Evolutionary conservation across 2,888 invertebrate genomes (phyloP).

Genomic region (Agrilus cyanescens): DNA sequence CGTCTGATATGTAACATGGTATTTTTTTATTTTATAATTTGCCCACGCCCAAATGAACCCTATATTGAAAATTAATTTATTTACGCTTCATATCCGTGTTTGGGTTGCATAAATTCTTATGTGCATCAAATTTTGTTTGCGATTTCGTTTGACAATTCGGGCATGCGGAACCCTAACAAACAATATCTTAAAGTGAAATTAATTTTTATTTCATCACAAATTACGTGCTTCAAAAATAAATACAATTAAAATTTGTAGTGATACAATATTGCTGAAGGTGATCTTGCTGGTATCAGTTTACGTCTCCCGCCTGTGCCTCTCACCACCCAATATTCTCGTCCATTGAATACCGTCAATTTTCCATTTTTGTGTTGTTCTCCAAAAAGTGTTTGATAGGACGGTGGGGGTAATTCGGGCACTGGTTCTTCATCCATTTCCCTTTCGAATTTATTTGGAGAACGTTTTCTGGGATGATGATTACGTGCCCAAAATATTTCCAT

Average conservation of each 20-base stretch:
- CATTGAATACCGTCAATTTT: slow-evolving; percentile 41
- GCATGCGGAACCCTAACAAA: too few species aligned
- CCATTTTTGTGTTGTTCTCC: slow-evolving; percentile 30
- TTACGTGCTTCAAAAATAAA: background rate
- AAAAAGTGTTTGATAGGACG: slow-evolving; percentile 53
- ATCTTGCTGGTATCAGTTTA: slow-evolving; percentile 59
- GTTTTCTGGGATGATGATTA: background rate
- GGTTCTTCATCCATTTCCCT: background rate
- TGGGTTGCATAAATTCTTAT: too few species aligned
- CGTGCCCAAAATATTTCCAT: slow-evolving; percentile 39
- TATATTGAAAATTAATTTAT: too few species aligned
- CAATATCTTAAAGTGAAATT: too few species aligned
- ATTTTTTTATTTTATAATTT: too few species aligned
- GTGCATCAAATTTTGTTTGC: too few species aligned
- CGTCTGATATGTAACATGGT: too few species aligned
- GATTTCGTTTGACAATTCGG: too few species aligned
- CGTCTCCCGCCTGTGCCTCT: slow-evolving; percentile 48
- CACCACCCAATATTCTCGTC: slow-evolving; percentile 62
- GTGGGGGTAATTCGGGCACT: slow-evolving; percentile 30
- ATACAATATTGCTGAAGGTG: slow-evolving; percentile 67
- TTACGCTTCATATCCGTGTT: too few species aligned
- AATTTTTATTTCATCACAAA: too few species aligned
- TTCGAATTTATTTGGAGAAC: slow-evolving; percentile 1
- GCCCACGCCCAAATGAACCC: too few species aligned
- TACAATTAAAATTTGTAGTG: slow-evolving; percentile 38